Evolutionary conservation across 2,888 invertebrate species (phyloP).

Genomic region (Rhopalosiphum nymphaeae): DNA sequence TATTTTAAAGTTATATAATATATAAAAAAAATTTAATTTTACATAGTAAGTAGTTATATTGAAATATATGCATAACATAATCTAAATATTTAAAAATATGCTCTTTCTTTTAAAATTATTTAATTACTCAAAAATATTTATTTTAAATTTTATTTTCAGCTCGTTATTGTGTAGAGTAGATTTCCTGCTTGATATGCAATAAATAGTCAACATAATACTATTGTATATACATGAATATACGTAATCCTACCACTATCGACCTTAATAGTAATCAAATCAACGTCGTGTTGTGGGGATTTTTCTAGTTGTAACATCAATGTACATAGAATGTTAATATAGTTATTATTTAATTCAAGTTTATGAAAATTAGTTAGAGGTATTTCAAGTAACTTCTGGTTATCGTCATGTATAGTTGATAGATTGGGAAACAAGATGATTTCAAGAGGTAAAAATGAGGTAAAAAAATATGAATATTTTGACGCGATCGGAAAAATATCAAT

Average conservation of each 20-base stretch:
- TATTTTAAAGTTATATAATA: neutral
- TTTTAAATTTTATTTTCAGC: neutral
- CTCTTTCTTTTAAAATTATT: neutral
- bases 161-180: too few relatives aligned
- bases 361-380: neutral
- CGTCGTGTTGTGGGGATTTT: too few relatives aligned
- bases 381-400: neutral
- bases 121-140: neutral
- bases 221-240: too few relatives aligned
- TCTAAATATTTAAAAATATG: neutral
- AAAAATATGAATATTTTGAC: neutral
- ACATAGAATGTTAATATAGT: neutral
- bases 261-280: too few relatives aligned
- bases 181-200: too few relatives aligned
- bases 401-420: neutral
- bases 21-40: neutral
- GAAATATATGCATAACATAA: too few relatives aligned
- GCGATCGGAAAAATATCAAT: neutral
- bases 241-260: too few relatives aligned
- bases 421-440: neutral
- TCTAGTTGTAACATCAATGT: neutral
- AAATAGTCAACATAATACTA: too few relatives aligned
- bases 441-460: neutral
- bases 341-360: neutral
- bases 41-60: neutral